These are phyloP conservation scores for Drosophila heteroneura DNA, from an alignment of 2,888 invertebrate species.

Conservation along the genomic window DNA sequence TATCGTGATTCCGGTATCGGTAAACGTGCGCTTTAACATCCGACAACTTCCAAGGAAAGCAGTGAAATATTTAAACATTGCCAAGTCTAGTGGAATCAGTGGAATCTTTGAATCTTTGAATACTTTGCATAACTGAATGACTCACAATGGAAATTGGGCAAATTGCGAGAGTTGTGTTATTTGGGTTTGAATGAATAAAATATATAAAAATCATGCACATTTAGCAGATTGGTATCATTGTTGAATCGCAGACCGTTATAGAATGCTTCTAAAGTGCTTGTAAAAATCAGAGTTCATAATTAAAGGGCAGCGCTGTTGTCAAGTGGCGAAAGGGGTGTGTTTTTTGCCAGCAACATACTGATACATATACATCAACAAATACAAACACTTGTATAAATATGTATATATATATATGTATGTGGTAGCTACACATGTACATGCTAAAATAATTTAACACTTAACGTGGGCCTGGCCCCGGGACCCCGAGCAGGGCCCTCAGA, in stretches of 20 bases:
- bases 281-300: slow-evolving; percentile 58
- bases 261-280: slow-evolving; percentile 3
- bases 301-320: slow-evolving; percentile 48
- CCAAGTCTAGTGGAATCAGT: background rate
- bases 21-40: background rate
- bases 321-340: slow-evolving; percentile 24
- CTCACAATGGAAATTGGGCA: background rate
- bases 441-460: slow-evolving; percentile 78
- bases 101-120: too few species aligned
- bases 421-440: slow-evolving; percentile 51
- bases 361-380: background rate
- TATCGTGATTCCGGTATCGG: background rate
- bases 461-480: slow-evolving; percentile 42
- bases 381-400: background rate
- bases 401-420: background rate
- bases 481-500: slow-evolving; percentile 6
- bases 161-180: background rate
- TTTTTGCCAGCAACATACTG: slow-evolving; percentile 8
- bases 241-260: background rate
- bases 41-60: background rate
- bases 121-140: background rate
- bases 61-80: background rate
- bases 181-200: background rate
- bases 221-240: background rate
- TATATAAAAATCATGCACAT: background rate